Base-by-base conservation (phyloP, 2,797 vertebrate genomes). In the Echiichthys vipera region DNA sequence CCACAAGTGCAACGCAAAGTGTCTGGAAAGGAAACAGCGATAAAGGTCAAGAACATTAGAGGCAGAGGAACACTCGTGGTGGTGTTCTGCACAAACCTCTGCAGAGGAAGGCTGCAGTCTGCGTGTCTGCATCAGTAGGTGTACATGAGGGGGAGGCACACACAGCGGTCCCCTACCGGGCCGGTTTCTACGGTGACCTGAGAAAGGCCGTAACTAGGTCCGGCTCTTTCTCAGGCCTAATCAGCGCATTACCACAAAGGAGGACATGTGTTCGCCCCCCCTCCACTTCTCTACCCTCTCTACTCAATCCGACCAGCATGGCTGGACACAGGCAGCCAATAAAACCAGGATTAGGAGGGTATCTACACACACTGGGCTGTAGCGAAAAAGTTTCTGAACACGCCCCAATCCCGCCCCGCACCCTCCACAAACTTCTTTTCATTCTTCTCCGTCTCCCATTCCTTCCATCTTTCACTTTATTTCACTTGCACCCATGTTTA, bases 131-230 rank as follows among this genome's bases (percentile, higher is more conserved):
- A 84, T 81, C 87, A 80, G 84, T 79, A 86, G 89, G 84, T 81
- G 75, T 65, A 54, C 59, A 50, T 73, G 65, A 58, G 79, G 84
- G 71, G 78, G 76, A 46, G 80, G 65, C 74, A 30, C 78, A 88
- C 94, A 97, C 94, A 94, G 95, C 94, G 95, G 93, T 95, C 94
- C 96, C 97, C 97, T 94, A 96, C 95, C 77, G 95, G 93, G 96
- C 89, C 73, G 90, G 97, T 98, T 97, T 96, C 96, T 97, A 97
- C 93, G 96, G 97, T 96, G 95, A 98, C 96, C 93, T 94, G 89
- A 94, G 94, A 95, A 96, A 90, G 94, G 94, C 95, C 89, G 94
- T 96, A 97, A 96, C 95, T 95, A 97, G 97, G 94, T 96, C 95
- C 95, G 95, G 93, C 96, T 92, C 88, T 93, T 97, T 97, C 96